phyloP scores from a whole-genome alignment of 2,113 vertebrate genomes.

The Takifugu bimaculatus region DNA sequence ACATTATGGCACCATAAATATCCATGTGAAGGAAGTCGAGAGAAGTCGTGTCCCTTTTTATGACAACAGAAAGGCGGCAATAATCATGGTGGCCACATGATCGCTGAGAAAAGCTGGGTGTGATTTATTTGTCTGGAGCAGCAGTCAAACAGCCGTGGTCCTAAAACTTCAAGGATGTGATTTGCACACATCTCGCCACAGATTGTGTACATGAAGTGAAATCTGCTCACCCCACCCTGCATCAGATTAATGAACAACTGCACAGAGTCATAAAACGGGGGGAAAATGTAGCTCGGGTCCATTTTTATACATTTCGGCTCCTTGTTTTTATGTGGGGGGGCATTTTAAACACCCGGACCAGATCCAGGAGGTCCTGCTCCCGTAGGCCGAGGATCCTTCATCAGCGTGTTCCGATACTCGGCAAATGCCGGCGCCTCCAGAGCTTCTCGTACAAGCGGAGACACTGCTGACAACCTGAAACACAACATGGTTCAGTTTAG shows the following conservation, averaged over 20 bases:
- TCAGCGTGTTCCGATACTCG: conserved; percentile 60
- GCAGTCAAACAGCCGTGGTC: conserved; percentile 40
- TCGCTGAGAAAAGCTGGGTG: conserved; percentile 53
- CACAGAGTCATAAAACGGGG: conserved; percentile 3
- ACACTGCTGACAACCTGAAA: conserved; percentile 71
- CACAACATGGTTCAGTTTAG: conserved; percentile 2
- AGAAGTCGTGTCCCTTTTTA: conserved; percentile 64
- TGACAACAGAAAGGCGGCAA: conserved; percentile 25
- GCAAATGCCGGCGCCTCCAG: conserved; percentile 45
- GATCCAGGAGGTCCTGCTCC: conserved; percentile 59
- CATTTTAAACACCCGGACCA: conserved; percentile 59
- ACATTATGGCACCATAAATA: conserved; percentile 58
- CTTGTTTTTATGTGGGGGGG: neutral
- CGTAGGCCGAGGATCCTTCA: conserved; percentile 63
- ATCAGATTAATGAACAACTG: no score
- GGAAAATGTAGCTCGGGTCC: conserved; percentile 3
- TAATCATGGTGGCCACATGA: conserved; percentile 29
- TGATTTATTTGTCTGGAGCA: conserved; percentile 60
- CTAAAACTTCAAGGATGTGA: conserved; percentile 55
- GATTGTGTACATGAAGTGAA: conserved; percentile 38
- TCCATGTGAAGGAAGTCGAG: conserved; percentile 62
- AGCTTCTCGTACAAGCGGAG: conserved; percentile 51
- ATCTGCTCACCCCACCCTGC: no score
- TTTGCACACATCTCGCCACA: conserved; percentile 52
- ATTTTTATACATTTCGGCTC: neutral